phyloP scores from a whole-genome alignment of 2,797 vertebrate genomes.

The Parotocinclus haroldoi region DNA sequence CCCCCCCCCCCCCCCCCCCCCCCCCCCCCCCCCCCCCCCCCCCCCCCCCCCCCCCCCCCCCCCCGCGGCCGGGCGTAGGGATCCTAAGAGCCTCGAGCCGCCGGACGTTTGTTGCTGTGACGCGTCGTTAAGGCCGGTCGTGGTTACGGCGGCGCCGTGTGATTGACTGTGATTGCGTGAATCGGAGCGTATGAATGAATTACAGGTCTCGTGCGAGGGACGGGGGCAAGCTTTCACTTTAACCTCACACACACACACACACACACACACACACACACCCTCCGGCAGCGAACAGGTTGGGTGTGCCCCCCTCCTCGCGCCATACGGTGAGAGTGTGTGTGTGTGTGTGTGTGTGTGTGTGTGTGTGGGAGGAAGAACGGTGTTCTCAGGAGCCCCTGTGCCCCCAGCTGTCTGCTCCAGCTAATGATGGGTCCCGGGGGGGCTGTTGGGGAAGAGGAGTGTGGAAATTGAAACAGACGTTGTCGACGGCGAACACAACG shows the following conservation, averaged over 20 bases:
- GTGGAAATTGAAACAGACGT: conserved; percentile 85
- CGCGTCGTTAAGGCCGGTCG: background rate
- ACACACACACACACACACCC: conserved; percentile 72
- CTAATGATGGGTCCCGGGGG: conserved; percentile 83
- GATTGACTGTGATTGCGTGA: conserved; percentile 36
- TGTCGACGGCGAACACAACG: conserved; percentile 67
- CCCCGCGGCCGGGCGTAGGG: too few species aligned
- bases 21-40: background rate
- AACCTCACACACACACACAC: conserved; percentile 80
- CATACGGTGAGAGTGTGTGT: conserved; percentile 36
- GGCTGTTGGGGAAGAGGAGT: conserved; percentile 74
- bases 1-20: conserved; percentile 46
- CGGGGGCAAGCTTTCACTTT: conserved; percentile 69
- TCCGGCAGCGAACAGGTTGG: conserved; percentile 66
- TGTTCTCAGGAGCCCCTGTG: conserved; percentile 69
- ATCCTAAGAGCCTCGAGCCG: conserved; percentile 1
- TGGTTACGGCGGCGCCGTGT: background rate
- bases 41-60: background rate
- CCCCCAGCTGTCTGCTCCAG: conserved; percentile 83
- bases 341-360: conserved; percentile 38
- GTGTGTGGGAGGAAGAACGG: conserved; percentile 44
- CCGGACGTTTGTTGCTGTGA: background rate
- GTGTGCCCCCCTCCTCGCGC: conserved; percentile 59
- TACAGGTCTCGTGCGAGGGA: conserved; percentile 48
- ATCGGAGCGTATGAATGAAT: conserved; percentile 37